Base-by-base conservation (phyloP, 2,888 invertebrate species). In the Diaperis boleti region DNA sequence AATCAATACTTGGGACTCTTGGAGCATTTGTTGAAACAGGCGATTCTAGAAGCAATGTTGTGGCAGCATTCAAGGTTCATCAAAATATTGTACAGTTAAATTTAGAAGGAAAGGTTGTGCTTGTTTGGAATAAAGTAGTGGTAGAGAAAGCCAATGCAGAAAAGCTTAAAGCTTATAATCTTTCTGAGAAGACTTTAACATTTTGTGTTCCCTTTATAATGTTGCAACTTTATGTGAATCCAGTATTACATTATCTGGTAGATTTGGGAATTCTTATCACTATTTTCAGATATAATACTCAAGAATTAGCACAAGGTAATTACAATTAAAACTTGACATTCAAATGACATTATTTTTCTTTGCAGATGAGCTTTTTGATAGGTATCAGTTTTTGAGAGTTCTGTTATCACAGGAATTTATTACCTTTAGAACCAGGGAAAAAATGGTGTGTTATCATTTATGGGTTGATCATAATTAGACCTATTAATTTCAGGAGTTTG, bases 161-260 rank as follows among this genome's bases (percentile, higher is more conserved):
- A 33, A 85, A 83, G 76, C 83, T 84, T 82, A 88, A 85, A 84
- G 92, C 89, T 1, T 88, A 92, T 78, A 81, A 81, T 1, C 78
- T 93, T 14, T 83, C 84, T 10, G 85, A 89, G 6, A 82, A 86
- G 68, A 90, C 89, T 0, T 89, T 93, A 88, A 84, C 84, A 37
- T 81, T 85, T 60, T 88, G 90, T 0, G 85, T 92, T 18, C 90
- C 93, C 0, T 82, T 88, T 47, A 83, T 93, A 29, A 88, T 90
- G 75, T 79, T 92, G 29, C 90, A 92, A 76, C 82, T 91, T 66
- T 93, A 93, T 74, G 86, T 90, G 29, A 94, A 94, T 82, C 91
- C 92, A 0, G 83, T 87, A 20, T 81, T 92, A 66, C 89, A 90
- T 74, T 89, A 89, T 81, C 74, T 92, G 14, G 84, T 88, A 22